Evolutionary conservation across 2,797 vertebrate species (phyloP).

Genomic region (Gymnothorax javanicus): DNA sequence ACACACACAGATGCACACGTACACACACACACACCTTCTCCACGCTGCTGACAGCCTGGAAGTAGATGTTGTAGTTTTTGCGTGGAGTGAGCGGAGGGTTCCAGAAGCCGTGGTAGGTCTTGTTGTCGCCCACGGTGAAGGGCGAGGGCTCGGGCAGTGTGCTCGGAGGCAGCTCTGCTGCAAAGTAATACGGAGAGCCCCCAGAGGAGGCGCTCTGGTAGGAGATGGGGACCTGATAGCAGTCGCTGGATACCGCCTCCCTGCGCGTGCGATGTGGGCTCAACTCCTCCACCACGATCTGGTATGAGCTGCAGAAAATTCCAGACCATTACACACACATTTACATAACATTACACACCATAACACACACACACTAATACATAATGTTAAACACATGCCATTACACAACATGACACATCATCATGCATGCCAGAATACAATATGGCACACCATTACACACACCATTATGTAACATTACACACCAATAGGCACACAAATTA

Average conservation of each 20-base stretch:
- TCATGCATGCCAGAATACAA: not conserved
- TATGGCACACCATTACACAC: not conserved
- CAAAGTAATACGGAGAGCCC: constrained; percentile 91
- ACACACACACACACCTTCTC: constrained; percentile 79
- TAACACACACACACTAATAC: not conserved
- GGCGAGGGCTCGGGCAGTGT: constrained; percentile 89
- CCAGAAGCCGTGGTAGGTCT: constrained; percentile 96
- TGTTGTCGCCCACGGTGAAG: constrained; percentile 97
- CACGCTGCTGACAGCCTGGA: constrained; percentile 98
- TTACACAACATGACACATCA: not conserved
- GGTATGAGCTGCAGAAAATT: constrained; percentile 80
- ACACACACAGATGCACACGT: not conserved
- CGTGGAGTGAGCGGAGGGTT: constrained; percentile 92
- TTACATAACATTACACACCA: not conserved
- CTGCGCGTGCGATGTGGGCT: constrained; percentile 85
- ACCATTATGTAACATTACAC: not conserved
- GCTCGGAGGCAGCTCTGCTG: constrained; percentile 90
- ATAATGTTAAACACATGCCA: not conserved
- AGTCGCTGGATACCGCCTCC: constrained; percentile 84
- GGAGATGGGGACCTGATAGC: constrained; percentile 88
- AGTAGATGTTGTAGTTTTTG: constrained; percentile 99
- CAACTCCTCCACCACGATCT: constrained; percentile 93
- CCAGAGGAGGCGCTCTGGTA: constrained; percentile 84
- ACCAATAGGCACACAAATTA: no score
- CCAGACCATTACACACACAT: not conserved